Evolutionary conservation across 1,140 invertebrate species (phyloP), one percentile per base, ranked within the genome.

Genomic region (Holcopasites calliopsidis): DNA sequence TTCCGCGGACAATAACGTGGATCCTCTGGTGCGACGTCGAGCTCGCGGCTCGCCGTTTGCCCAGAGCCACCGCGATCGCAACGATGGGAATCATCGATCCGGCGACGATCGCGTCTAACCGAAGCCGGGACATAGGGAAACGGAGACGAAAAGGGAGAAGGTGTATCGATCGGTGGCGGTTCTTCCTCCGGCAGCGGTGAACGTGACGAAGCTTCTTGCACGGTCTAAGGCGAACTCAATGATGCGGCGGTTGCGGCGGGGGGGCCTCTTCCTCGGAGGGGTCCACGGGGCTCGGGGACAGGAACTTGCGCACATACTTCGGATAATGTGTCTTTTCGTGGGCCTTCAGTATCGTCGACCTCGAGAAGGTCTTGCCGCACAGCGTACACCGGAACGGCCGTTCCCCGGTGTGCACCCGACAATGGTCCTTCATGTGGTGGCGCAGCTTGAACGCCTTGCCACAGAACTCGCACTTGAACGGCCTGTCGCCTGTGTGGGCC

Each of bases 371-470:
- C 90, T 97, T 98, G 60, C 96, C 96, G 90, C 97, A 98, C 71
- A 97, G 92, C 58, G 94, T 94, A 91, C 97, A 98, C 80, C 96
- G 93, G 92, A 97, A 98, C 4, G 97, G 97, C 73, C 97, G 93
- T 90, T 97, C 97, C 62, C 97, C 97, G 83, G 96, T 97, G 90
- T 97, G 97, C 64, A 97, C 96, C 85, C 96, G 94, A 92, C 96
- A 97, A 91, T 97, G 97, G 91, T 97, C 96, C 92, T 97, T 97
- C 96, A 98, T 97, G 92, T 97, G 96, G 89, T 97, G 96, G 55
- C 96, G 93, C 80, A 97, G 91, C 89, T 97, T 97, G 92, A 97
- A 97, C 75, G 96, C 96, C 92, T 97, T 97, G 69, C 96, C 96
- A 90, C 96, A 97, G 92, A 97, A 97, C 90, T 97, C 96, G 93